Evolutionary conservation across 2,888 invertebrate species (phyloP).

Genomic region (Drosophila meridiana): DNA sequence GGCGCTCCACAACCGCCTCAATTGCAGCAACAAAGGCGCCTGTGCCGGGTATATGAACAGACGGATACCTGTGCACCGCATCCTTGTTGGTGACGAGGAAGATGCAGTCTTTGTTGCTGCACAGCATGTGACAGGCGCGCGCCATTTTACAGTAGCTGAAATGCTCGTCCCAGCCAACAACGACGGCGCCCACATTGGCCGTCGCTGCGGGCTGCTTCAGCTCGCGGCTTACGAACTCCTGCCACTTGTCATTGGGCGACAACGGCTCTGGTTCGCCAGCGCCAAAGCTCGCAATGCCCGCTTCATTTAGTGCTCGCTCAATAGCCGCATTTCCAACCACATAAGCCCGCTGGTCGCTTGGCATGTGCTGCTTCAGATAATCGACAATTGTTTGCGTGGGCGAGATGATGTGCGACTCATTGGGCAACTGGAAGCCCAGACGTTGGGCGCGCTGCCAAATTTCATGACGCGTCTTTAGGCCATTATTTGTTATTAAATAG

Average conservation of each 20-base stretch:
- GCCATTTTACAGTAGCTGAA: slow-evolving; percentile 95
- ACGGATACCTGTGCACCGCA: slow-evolving; percentile 91
- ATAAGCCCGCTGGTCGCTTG: slow-evolving; percentile 89
- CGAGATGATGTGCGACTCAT: slow-evolving; percentile 91
- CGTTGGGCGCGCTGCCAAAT: slow-evolving; percentile 90
- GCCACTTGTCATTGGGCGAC: slow-evolving; percentile 85
- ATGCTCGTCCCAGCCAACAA: slow-evolving; percentile 97
- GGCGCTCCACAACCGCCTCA: slow-evolving; percentile 91
- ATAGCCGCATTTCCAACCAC: slow-evolving; percentile 93
- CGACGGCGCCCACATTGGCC: slow-evolving; percentile 91
- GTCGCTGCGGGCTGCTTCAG: slow-evolving; percentile 88
- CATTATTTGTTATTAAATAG: slow-evolving; percentile 96
- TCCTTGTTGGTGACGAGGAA: slow-evolving; percentile 98
- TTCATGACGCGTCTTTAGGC: slow-evolving; percentile 91
- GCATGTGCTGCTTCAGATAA: slow-evolving; percentile 89
- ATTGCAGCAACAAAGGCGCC: slow-evolving; percentile 94
- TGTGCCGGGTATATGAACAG: slow-evolving; percentile 91
- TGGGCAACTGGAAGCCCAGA: slow-evolving; percentile 90
- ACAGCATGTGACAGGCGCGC: slow-evolving; percentile 94
- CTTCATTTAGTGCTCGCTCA: slow-evolving; percentile 91
- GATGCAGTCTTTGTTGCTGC: slow-evolving; percentile 89
- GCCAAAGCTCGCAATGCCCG: slow-evolving; percentile 90
- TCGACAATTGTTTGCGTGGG: slow-evolving; percentile 92
- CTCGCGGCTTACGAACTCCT: slow-evolving; percentile 85
- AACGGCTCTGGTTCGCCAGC: slow-evolving; percentile 55